These are phyloP conservation scores for Ornithorhynchus anatinus DNA, from an alignment of 2,113 vertebrate genomes.

Conservation along the genomic window DNA sequence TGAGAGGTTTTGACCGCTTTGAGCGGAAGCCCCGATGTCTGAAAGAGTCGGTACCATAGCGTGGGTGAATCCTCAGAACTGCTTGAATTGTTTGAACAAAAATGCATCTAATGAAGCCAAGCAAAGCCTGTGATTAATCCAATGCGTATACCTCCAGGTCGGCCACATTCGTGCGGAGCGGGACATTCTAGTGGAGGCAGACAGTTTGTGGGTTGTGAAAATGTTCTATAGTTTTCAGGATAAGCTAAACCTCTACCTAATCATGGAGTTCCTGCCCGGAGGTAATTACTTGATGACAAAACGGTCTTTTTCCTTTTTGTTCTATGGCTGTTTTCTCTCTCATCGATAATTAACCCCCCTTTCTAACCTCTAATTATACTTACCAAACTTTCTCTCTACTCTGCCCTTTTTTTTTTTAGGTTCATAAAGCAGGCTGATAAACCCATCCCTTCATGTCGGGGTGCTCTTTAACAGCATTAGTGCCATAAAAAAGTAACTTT, in stretches of 20 bases:
- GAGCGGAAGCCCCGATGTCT: constrained; percentile 12
- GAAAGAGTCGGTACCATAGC: background rate
- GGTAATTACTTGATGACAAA: constrained; percentile 71
- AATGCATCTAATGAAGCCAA: constrained; percentile 22
- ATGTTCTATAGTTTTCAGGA: constrained; percentile 99
- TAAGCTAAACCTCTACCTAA: constrained; percentile 98
- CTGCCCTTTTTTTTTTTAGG: constrained; percentile 45
- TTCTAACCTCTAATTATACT: constrained; percentile 36
- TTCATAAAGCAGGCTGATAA: constrained; percentile 40
- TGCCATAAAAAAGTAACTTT: constrained; percentile 30
- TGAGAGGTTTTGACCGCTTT: constrained; percentile 21
- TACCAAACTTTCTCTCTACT: constrained; percentile 31
- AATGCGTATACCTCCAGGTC: constrained; percentile 74
- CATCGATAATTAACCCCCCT: constrained; percentile 24
- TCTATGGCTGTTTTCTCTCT: constrained; percentile 9
- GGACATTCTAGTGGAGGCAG: constrained; percentile 96
- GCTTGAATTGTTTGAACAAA: constrained; percentile 37
- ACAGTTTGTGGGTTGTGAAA: constrained; percentile 98
- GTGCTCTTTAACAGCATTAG: constrained; percentile 19
- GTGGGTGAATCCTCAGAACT: constrained; percentile 14
- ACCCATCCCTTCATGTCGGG: constrained; percentile 20
- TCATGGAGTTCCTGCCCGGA: constrained; percentile 99
- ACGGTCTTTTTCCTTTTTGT: constrained; percentile 38
- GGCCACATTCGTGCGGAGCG: constrained; percentile 96
- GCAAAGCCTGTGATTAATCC: constrained; percentile 32